Evolutionary conservation across 2,113 vertebrate species (phyloP).

Genomic region (Pipa parva): DNA sequence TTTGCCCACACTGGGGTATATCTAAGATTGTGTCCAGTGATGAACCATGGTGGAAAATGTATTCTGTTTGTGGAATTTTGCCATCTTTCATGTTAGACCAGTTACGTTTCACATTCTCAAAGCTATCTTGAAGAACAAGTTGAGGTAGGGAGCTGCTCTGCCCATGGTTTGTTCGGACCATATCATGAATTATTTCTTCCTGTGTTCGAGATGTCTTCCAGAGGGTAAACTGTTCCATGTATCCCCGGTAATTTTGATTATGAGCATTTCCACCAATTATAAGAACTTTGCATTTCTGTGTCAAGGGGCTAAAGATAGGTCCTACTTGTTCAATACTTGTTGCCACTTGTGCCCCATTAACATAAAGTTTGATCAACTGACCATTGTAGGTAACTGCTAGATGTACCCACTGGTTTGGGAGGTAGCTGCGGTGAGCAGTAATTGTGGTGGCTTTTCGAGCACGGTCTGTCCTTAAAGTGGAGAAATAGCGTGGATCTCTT

Average conservation of each 20-base stretch:
- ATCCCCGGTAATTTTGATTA: conserved; percentile 90
- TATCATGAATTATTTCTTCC: conserved; percentile 80
- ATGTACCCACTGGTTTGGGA: conserved; percentile 86
- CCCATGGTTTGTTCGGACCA: conserved; percentile 67
- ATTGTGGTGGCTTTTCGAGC: conserved; percentile 90
- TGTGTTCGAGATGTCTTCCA: conserved; percentile 86
- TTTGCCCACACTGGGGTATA: conserved; percentile 90
- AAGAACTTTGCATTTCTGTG: conserved; percentile 92
- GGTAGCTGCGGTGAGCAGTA: conserved; percentile 79
- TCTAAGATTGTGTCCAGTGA: conserved; percentile 82
- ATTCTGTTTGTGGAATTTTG: conserved; percentile 71
- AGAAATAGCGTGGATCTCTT: conserved; percentile 95
- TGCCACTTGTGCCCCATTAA: conserved; percentile 90
- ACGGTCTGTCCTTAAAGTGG: conserved; percentile 95
- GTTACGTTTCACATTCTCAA: conserved; percentile 77
- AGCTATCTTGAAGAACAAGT: conserved; percentile 88
- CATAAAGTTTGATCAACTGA: conserved; percentile 85
- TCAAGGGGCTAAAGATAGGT: conserved; percentile 87
- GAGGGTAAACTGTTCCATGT: conserved; percentile 79
- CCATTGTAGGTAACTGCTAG: conserved; percentile 88
- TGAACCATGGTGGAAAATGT: conserved; percentile 60
- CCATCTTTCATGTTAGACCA: conserved; percentile 93
- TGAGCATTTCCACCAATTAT: conserved; percentile 89
- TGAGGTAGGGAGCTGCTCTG: conserved; percentile 75
- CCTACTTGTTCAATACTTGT: conserved; percentile 89